Evolutionary conservation across 1,140 invertebrate species (phyloP), one percentile per base, ranked within the genome.

Genomic region (Copidosoma floridanum): DNA sequence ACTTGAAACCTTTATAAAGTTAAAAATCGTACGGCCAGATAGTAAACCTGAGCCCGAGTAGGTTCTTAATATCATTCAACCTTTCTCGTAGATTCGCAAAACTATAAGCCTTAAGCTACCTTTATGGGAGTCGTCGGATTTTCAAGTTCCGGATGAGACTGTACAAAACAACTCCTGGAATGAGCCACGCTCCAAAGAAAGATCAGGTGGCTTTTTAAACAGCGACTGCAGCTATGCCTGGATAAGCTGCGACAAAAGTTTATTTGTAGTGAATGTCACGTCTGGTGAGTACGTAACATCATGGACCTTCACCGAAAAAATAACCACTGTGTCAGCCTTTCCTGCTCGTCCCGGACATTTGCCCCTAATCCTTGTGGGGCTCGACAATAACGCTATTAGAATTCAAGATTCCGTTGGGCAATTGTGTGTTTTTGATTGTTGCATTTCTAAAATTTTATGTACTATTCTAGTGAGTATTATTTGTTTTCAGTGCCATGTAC

Each of bases 261-360:
- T 85, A 20, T 69, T 82, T 57, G 76, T 85, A 16, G 62, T 83
- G 6, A 75, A 77, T 62, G 67, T 71, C 3, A 74, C 70, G 65
- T 81, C 68, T 55, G 78, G 82, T 8, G 76, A 78, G 14, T 74
- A 76, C 40, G 70, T 80, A 18, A 81, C 81, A 50, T 76, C 78
- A 2, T 84, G 83, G 81, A 79, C 70, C 8, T 85, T 85, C 70
- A 75, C 76, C n/a, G 71, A 73, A 3, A 70, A 73, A 37, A 68
- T 78, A 37, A 73, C 71, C 2, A 75, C 71, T 20, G 72, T 78
- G 2, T 68, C 67, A 27, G 62, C 72, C 32, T 73, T 81, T 56
- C 71, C 77, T 3, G 58, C 68, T 2, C 66, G 78, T 69, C 53
- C 71, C 53, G 74, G 72, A 46, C 63, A 76, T 56, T 61, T 81